Conservation (phyloP, 2,888 invertebrate genomes). For the Agrotis clavis region DNA sequence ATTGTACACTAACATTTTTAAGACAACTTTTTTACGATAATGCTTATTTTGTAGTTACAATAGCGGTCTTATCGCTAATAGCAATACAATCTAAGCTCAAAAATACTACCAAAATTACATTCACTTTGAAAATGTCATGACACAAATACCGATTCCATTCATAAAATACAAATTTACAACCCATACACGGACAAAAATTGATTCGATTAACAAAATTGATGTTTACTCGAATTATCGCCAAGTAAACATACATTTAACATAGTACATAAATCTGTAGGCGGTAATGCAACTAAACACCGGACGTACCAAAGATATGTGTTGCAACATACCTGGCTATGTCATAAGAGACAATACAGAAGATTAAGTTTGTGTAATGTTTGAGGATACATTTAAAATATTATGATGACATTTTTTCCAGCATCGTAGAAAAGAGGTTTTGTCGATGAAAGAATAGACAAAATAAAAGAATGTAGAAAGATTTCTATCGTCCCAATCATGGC, state of each 20-base stretch:
- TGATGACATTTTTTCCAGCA: too few relatives aligned
- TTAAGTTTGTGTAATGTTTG: not conserved
- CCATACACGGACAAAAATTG: conserved; percentile 1
- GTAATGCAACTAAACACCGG: conserved; percentile 58
- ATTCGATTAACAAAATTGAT: conserved; percentile 28
- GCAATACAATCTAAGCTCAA: not conserved
- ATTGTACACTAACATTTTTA: too few relatives aligned
- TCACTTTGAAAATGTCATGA: not conserved
- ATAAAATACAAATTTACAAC: conserved; percentile 11
- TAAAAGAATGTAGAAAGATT: too few relatives aligned
- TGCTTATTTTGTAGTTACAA: too few relatives aligned
- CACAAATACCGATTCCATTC: conserved; percentile 21
- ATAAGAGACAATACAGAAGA: conserved; percentile 12
- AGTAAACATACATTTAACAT: conserved; percentile 26
- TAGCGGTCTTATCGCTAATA: too few relatives aligned
- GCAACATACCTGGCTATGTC: conserved; percentile 38
- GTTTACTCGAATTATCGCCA: conserved; percentile 55
- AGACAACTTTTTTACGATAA: too few relatives aligned
- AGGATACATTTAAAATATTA: too few relatives aligned
- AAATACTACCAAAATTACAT: not conserved
- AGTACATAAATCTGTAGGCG: conserved; percentile 47
- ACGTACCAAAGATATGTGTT: conserved; percentile 44
- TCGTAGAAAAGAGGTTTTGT: too few relatives aligned
- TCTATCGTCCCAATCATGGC: too few relatives aligned
- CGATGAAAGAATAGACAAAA: too few relatives aligned